These are phyloP conservation scores for Aphidoletes aphidimyza DNA, from an alignment of 2,888 invertebrate genomes.

Conservation along the genomic window DNA sequence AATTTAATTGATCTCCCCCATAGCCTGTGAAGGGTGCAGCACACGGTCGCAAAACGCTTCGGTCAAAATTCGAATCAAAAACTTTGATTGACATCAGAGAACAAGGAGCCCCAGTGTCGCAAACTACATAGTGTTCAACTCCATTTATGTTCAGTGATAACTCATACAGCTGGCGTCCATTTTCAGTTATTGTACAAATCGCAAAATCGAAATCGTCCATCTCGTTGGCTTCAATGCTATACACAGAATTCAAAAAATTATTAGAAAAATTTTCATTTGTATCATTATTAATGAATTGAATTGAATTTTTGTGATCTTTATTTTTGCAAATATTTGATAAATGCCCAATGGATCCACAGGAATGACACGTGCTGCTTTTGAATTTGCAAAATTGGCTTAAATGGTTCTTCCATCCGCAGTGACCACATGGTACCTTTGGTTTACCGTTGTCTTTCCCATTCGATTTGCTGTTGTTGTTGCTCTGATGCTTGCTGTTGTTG, in stretches of 20 bases:
- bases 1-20: not conserved
- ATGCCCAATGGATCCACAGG: constrained; percentile 55
- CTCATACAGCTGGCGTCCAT: not conserved
- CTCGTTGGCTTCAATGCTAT: too few species aligned
- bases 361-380: constrained; percentile 52
- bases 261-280: not conserved
- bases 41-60: not conserved
- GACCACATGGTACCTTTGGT: not conserved
- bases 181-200: not conserved
- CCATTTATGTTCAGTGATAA: not conserved
- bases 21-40: not conserved
- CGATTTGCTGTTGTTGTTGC: not conserved
- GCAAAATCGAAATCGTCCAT: constrained; percentile 27
- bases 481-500: not conserved
- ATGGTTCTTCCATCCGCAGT: constrained; percentile 35
- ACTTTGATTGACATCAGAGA: constrained; percentile 55
- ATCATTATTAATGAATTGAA: not conserved
- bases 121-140: constrained; percentile 52
- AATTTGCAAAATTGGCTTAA: constrained; percentile 54
- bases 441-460: too few species aligned
- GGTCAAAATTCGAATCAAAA: not conserved
- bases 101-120: constrained; percentile 57
- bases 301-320: not conserved
- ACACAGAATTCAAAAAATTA: too few species aligned
- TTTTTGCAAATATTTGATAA: constrained; percentile 52